Evolutionary conservation across 2,113 vertebrate species (phyloP).

Genomic region (Raja brachyura): DNA sequence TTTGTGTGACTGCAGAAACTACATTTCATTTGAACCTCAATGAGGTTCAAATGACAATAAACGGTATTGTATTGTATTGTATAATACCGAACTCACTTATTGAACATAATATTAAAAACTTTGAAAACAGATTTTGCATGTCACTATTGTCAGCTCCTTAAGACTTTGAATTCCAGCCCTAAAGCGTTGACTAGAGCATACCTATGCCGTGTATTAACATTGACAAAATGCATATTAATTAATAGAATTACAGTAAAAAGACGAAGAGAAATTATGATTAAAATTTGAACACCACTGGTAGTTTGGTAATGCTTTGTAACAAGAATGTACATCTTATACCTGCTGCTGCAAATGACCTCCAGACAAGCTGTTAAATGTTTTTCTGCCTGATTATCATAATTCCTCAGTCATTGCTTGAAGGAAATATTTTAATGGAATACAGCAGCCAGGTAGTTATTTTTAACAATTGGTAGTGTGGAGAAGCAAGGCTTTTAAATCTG

Average conservation of each 20-base stretch:
- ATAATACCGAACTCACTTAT: too few species aligned
- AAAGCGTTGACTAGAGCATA: not conserved
- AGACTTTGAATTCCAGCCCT: not conserved
- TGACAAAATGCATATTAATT: not conserved
- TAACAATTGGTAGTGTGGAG: not conserved
- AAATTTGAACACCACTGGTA: not conserved
- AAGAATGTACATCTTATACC: not conserved
- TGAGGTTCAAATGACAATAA: too few species aligned
- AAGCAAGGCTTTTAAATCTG: not conserved
- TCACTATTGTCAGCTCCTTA: not conserved
- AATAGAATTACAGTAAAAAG: not conserved
- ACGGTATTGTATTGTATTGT: too few species aligned
- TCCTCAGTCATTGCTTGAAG: not conserved
- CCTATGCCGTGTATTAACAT: not conserved
- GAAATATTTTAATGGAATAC: not conserved
- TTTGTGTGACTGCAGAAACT: too few species aligned
- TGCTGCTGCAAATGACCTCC: not conserved
- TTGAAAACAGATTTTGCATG: not conserved
- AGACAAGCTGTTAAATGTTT: not conserved
- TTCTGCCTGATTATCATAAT: not conserved
- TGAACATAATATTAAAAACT: too few species aligned
- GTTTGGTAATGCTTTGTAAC: not conserved
- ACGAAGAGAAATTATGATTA: not conserved
- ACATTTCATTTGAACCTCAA: too few species aligned
- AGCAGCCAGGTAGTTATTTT: slow-evolving; percentile 5